A percentile compares a stretch with the other conserved stretches of the same genome.
Evolutionary conservation across 2,113 vertebrate genomes (phyloP).

Genomic region (Taurulus bubalis): DNA sequence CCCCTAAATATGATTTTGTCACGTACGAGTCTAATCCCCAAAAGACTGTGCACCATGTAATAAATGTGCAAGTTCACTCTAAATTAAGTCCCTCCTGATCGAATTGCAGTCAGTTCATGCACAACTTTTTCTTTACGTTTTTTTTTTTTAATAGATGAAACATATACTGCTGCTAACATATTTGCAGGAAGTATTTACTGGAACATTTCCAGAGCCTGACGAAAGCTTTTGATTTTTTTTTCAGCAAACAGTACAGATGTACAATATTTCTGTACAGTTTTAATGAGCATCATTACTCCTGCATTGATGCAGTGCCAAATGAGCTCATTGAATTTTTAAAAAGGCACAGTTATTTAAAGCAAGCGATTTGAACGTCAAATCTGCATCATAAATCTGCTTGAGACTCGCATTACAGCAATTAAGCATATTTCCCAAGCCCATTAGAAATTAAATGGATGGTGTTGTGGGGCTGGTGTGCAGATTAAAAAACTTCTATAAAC

Average conservation of each 20-base stretch:
- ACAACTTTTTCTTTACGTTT: slow-evolving; percentile 8
- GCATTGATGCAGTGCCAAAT: slow-evolving; percentile 75
- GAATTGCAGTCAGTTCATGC: background rate
- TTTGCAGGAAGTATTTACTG: slow-evolving; percentile 49
- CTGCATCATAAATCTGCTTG: slow-evolving; percentile 72
- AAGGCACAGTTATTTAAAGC: slow-evolving; percentile 79
- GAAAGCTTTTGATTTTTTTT: slow-evolving; percentile 31
- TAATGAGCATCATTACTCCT: slow-evolving; percentile 80
- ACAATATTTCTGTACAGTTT: slow-evolving; percentile 70
- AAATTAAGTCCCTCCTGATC: background rate
- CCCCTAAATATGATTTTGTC: background rate
- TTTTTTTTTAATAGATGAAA: background rate
- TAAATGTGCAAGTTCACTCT: background rate
- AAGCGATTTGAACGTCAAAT: slow-evolving; percentile 76
- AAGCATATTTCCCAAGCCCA: slow-evolving; percentile 68
- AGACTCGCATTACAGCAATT: slow-evolving; percentile 75
- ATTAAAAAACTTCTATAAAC: slow-evolving; percentile 53
- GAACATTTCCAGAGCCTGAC: slow-evolving; percentile 34
- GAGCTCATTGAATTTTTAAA: slow-evolving; percentile 76
- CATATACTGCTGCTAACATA: slow-evolving; percentile 8
- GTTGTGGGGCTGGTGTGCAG: slow-evolving; percentile 17
- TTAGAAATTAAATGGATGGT: slow-evolving; percentile 70
- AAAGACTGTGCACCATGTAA: background rate
- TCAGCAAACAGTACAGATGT: slow-evolving; percentile 60
- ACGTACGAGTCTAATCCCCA: background rate